Conservation (phyloP, 2,888 invertebrate genomes). For the Leptura quadrifasciata region DNA sequence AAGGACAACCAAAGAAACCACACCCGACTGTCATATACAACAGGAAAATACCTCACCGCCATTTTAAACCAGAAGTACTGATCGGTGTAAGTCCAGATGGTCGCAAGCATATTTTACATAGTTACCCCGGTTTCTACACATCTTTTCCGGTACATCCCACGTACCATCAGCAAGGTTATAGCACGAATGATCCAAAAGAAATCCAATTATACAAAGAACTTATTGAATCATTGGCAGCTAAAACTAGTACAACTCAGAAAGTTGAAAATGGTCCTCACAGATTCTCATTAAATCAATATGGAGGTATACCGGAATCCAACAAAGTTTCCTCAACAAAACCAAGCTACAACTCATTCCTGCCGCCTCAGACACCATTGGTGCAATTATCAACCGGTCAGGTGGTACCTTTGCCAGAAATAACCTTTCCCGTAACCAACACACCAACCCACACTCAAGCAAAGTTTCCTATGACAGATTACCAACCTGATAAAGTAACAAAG, state of each 20-base stretch:
- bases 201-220: constrained; percentile 65
- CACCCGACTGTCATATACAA: constrained; percentile 39
- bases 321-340: constrained; percentile 13
- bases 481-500: constrained; percentile 30
- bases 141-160: constrained; percentile 45
- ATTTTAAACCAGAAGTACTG: constrained; percentile 53
- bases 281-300: constrained; percentile 39
- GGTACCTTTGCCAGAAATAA: constrained; percentile 52
- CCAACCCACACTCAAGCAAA: background rate
- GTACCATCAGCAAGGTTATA: constrained; percentile 18
- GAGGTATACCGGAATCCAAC: constrained; percentile 11
- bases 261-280: constrained; percentile 41
- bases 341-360: constrained; percentile 8
- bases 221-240: constrained; percentile 62
- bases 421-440: constrained; percentile 49
- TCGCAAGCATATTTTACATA: constrained; percentile 63
- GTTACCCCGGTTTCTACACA: constrained; percentile 60
- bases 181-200: constrained; percentile 61
- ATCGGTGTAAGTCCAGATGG: constrained; percentile 62
- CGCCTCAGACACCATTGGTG: constrained; percentile 50
- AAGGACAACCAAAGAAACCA: constrained; percentile 5
- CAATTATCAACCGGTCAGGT: constrained; percentile 54
- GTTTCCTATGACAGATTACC: constrained; percentile 34
- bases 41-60: constrained; percentile 49
- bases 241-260: constrained; percentile 56